Conservation (phyloP, 1,140 invertebrate species). For the Rhyzopertha dominica region DNA sequence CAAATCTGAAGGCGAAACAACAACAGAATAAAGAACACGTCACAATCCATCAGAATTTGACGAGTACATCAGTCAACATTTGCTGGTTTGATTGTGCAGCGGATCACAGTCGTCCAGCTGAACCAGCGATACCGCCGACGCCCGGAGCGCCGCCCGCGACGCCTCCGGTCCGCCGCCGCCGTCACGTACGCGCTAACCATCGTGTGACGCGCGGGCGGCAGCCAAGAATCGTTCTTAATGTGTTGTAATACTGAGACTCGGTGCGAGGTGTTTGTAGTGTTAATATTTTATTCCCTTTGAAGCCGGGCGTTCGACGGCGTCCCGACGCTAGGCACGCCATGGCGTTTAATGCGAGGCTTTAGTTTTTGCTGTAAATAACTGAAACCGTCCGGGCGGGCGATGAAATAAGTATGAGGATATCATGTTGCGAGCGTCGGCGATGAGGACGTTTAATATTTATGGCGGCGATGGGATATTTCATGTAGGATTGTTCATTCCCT, state of each 20-base stretch:
- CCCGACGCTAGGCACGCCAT: background rate
- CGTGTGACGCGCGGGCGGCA: slow-evolving; percentile 7
- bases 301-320: slow-evolving; percentile 4
- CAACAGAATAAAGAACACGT: slow-evolving; percentile 14
- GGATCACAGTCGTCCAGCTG: slow-evolving; percentile 11
- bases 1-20: slow-evolving; percentile 11
- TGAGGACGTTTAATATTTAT: background rate
- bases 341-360: background rate
- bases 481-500: too few species aligned
- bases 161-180: background rate
- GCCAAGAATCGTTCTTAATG: slow-evolving; percentile 8
- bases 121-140: background rate
- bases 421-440: background rate
- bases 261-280: slow-evolving; percentile 16
- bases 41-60: slow-evolving; percentile 20
- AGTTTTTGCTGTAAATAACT: background rate
- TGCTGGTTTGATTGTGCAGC: slow-evolving; percentile 19
- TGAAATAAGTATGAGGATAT: slow-evolving; percentile 4
- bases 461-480: background rate
- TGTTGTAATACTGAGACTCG: too few species aligned
- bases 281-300: slow-evolving; percentile 23
- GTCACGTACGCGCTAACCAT: slow-evolving; percentile 9
- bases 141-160: background rate
- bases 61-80: slow-evolving; percentile 27
- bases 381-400: slow-evolving; percentile 7